Percentiles rank a stretch among this genome's conserved stretches.
Conservation (phyloP, 2,888 invertebrate species). For the Sceliomorpha sp. region DNA sequence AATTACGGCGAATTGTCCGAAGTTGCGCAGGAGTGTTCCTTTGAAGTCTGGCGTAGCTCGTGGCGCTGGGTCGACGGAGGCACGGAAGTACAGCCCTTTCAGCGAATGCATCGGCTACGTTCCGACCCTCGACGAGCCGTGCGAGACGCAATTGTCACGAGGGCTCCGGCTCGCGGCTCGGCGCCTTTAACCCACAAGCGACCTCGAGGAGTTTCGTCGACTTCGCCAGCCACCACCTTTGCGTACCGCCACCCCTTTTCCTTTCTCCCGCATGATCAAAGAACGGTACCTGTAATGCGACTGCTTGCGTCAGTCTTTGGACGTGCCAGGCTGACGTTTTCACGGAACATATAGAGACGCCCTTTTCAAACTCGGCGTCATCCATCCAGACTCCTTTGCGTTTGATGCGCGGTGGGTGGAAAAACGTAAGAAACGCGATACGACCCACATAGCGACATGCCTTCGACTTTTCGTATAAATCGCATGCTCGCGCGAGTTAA, state of each 20-base stretch:
- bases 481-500: no score
- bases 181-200: constrained; percentile 43
- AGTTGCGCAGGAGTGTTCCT: constrained; percentile 63
- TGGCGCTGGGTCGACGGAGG: constrained; percentile 53
- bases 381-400: no score
- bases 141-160: constrained; percentile 76
- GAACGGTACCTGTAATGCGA: constrained; percentile 19
- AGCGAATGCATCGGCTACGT: constrained; percentile 75
- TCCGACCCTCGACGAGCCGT: constrained; percentile 73
- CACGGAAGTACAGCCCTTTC: constrained; percentile 67
- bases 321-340: constrained; percentile 34
- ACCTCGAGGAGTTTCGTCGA: constrained; percentile 42
- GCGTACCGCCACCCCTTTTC: constrained; percentile 33
- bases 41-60: constrained; percentile 68
- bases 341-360: constrained; percentile 13
- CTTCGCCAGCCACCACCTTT: constrained; percentile 32
- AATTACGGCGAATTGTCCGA: constrained; percentile 45
- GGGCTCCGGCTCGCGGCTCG: constrained; percentile 49
- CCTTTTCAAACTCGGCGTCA: no score
- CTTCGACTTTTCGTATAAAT: no score
- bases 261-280: constrained; percentile 41
- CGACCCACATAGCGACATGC: no score
- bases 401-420: no score
- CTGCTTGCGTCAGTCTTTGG: constrained; percentile 29
- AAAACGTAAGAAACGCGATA: no score